These are phyloP conservation scores for Rallus limicola DNA, from an alignment of 2,113 vertebrate genomes.

Conservation along the genomic window DNA sequence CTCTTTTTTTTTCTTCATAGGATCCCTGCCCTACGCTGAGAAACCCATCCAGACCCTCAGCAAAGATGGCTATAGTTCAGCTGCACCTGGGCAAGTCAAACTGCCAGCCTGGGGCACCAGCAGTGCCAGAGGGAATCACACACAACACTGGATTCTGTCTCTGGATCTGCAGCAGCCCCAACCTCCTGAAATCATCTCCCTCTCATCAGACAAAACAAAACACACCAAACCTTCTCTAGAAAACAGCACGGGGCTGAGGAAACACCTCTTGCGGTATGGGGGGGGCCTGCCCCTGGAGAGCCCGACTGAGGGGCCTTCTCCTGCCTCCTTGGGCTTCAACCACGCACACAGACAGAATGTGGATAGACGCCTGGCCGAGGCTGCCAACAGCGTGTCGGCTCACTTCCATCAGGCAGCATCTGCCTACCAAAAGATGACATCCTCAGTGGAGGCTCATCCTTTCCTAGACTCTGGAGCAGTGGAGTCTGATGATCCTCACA, in stretches of 20 bases:
- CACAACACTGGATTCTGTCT: background rate
- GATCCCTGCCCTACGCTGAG: background rate
- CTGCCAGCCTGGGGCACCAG: background rate
- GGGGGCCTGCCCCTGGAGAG: background rate
- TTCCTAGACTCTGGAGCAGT: rapidly evolving
- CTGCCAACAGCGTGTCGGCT: conserved; percentile 15
- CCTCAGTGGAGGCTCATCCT: background rate
- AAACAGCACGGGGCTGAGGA: conserved; percentile 61
- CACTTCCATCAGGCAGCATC: rapidly evolving
- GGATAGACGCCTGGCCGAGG: background rate
- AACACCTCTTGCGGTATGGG: background rate
- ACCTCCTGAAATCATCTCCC: background rate
- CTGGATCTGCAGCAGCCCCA: background rate
- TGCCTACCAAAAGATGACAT: rapidly evolving
- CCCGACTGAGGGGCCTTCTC: rapidly evolving
- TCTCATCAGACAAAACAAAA: background rate
- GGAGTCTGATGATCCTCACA: background rate
- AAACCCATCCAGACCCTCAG: background rate
- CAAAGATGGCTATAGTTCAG: background rate
- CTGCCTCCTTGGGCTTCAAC: background rate
- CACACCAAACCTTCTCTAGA: conserved; percentile 1
- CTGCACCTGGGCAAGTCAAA: background rate
- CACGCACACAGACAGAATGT: background rate
- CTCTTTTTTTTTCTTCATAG: background rate
- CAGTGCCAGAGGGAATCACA: background rate